phyloP scores from a whole-genome alignment of 53 echinoderm and acorn worm species.

The Stichopus horrens region DNA sequence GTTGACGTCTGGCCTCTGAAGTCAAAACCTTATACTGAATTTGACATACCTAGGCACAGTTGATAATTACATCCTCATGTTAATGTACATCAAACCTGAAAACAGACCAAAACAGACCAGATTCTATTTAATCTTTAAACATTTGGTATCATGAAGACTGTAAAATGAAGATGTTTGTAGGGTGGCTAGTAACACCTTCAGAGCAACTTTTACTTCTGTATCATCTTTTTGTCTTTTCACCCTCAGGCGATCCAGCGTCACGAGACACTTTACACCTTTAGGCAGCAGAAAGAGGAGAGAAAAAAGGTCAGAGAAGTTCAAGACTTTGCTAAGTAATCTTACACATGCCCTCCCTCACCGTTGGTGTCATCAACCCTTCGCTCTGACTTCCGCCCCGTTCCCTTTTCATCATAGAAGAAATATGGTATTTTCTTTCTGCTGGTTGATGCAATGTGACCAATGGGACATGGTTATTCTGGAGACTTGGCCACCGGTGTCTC shows the following conservation, averaged over 20 bases:
- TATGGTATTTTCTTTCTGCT: neutral
- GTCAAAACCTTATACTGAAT: no score
- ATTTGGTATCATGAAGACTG: no score
- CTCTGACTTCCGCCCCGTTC: neutral
- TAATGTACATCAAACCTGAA: neutral
- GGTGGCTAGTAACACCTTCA: neutral
- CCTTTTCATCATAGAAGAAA: no score
- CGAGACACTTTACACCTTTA: constrained; percentile 56
- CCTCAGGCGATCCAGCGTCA: constrained; percentile 70
- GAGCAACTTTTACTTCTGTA: neutral
- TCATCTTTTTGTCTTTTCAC: neutral
- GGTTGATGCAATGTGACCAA: no score
- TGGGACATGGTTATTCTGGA: no score
- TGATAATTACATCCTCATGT: no score
- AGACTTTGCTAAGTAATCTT: neutral
- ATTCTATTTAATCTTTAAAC: neutral
- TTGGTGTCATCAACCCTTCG: neutral
- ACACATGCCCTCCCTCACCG: neutral
- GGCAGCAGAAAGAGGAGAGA: constrained; percentile 65
- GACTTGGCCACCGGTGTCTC: no score
- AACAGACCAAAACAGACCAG: neutral
- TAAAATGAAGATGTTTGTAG: no score
- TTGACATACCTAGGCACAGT: no score
- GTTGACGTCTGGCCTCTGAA: no score
- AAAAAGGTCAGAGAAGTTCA: constrained; percentile 44